Percentiles rank a stretch among this genome's conserved stretches.
Evolutionary conservation across 2,797 vertebrate species (phyloP).

Genomic region (Champsocephalus gunnari): DNA sequence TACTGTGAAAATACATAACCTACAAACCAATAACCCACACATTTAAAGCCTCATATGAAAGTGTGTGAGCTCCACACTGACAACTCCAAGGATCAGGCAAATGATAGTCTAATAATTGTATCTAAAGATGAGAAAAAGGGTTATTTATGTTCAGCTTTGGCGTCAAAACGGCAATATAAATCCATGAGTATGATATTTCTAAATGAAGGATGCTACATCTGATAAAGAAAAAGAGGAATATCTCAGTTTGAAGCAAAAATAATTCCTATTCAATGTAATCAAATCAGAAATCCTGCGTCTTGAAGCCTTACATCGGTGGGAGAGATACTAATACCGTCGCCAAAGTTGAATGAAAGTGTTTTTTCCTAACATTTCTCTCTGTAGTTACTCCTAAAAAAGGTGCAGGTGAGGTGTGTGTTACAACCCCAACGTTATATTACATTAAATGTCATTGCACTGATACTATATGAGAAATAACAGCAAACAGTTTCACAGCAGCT

Average conservation of each 20-base stretch:
- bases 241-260: neutral
- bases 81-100: neutral
- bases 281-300: constrained; percentile 4
- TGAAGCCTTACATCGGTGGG: neutral
- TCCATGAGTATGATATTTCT: no score
- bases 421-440: constrained; percentile 1
- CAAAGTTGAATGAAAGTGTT: neutral
- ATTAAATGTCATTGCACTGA: constrained; percentile 18
- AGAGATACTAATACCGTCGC: constrained; percentile 2
- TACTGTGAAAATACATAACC: neutral
- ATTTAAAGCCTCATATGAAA: neutral
- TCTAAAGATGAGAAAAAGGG: no score
- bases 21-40: neutral
- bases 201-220: neutral
- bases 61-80: neutral
- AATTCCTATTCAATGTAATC: neutral
- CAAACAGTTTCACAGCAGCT: constrained; percentile 52
- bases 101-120: neutral
- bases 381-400: neutral
- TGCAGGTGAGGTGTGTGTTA: constrained; percentile 11
- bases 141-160: no score
- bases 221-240: neutral
- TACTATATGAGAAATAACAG: constrained; percentile 28
- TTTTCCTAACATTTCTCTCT: neutral
- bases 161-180: no score